Conservation (phyloP, 1,140 invertebrate genomes). For the Cheumatopsyche charites region DNA sequence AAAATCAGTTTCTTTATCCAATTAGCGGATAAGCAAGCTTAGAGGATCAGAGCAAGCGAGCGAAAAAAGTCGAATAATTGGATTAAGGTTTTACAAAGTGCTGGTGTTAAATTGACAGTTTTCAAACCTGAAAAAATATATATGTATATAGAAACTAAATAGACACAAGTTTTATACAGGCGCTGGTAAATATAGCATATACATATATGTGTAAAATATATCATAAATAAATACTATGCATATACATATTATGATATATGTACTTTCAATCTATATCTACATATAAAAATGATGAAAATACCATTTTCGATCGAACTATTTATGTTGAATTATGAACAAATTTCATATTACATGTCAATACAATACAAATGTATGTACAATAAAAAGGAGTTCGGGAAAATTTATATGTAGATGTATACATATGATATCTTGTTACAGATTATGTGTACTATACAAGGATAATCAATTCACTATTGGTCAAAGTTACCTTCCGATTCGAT, state of each 20-base stretch:
- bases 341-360: too few species aligned
- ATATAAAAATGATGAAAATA: too few species aligned
- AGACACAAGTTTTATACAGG: neutral
- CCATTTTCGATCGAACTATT: too few species aligned
- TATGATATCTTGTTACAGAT: constrained; percentile 8
- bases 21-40: constrained; percentile 38
- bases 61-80: constrained; percentile 43
- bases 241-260: too few species aligned
- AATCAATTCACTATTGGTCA: constrained; percentile 38
- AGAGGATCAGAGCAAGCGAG: constrained; percentile 29
- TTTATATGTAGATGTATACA: too few species aligned
- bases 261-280: too few species aligned
- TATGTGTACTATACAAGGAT: constrained; percentile 34
- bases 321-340: too few species aligned
- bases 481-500: neutral
- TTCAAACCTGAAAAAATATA: constrained; percentile 33
- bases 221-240: too few species aligned
- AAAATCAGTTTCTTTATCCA: constrained; percentile 38
- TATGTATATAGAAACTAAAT: neutral
- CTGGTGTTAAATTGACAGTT: constrained; percentile 47
- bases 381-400: too few species aligned
- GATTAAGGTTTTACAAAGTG: constrained; percentile 45
- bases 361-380: too few species aligned
- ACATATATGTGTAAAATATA: too few species aligned
- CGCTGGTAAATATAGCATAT: neutral